Base-by-base conservation (phyloP, 2,888 invertebrate species). In the Hipparchia sbordonii region DNA sequence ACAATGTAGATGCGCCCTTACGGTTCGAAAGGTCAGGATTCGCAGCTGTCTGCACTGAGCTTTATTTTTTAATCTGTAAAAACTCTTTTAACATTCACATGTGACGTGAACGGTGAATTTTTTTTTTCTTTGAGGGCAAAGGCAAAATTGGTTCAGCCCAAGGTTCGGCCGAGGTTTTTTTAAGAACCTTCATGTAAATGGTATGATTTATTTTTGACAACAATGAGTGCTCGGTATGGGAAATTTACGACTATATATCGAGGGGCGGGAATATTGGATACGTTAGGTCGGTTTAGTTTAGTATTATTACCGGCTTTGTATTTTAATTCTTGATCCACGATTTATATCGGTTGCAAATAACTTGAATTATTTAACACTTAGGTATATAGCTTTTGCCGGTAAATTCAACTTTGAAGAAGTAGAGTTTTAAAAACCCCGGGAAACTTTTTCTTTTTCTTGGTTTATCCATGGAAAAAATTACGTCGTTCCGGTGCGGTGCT, bases 121-220 rank as follows among this genome's bases (percentile, higher is more conserved):
- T 23, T 63, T 63, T 62, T 57, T 65, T 74, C 23, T 69, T 71
- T 54, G 72, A 74, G 56, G 54, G 51, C 70, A 62, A 70, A 70
- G 56, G 63, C 56, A 75, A 79, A 80, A 79, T 78, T 82, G 82
- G 85, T 86, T 82, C 87, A 87, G 89, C 89, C 89, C 88, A 90
- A 84, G 39, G 89, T 92, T 89, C n/a, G 52, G 7, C 13, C 23
- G 57, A 2, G 13, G 33, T 87, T 86, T 86, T 87, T 81, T 79
- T 82, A 81, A 72, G 54, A 59, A 67, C 70, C 72, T 81, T 82
- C 82, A 87, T 88, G 87, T 87, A 87, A 86, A 87, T 87, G 85
- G 80, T 82, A 83, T 93, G 91, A 92, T 92, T 92, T 92, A 93
- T 92, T 91, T 88, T 86, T 86, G 89, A 91, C 91, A 91, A 90